A percentile compares a stretch with the other conserved stretches of the same genome.
Evolutionary conservation across 2,888 invertebrate species (phyloP).

Genomic region (Trissolcus japonicus): DNA sequence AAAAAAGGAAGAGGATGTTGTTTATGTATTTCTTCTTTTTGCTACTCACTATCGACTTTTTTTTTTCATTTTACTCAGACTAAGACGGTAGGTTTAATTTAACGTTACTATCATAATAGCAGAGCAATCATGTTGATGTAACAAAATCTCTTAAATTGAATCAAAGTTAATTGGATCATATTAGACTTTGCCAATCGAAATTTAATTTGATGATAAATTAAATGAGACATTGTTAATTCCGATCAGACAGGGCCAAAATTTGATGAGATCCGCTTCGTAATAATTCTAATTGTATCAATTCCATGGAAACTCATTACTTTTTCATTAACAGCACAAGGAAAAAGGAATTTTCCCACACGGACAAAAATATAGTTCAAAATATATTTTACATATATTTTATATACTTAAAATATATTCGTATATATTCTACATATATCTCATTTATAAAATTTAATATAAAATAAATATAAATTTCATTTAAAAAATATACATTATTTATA

Average conservation of each 20-base stretch:
- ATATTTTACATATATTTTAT: too few relatives aligned
- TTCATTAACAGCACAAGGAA: not conserved
- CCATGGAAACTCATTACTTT: not conserved
- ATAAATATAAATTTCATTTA: too few relatives aligned
- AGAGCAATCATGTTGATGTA: constrained; percentile 2
- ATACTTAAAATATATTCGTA: too few relatives aligned
- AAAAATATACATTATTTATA: too few relatives aligned
- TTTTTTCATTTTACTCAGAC: not conserved
- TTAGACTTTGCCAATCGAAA: constrained; percentile 8
- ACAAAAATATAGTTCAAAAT: too few relatives aligned
- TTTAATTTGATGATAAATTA: constrained; percentile 6
- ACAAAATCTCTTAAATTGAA: constrained; percentile 17
- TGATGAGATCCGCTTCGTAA: constrained; percentile 5
- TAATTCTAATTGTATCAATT: constrained; percentile 6
- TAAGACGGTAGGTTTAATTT: not conserved
- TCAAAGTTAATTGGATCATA: constrained; percentile 16
- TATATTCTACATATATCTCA: too few relatives aligned
- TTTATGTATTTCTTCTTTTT: too few relatives aligned
- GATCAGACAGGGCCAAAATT: constrained; percentile 12
- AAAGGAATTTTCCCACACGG: too few relatives aligned
- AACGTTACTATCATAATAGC: constrained; percentile 4
- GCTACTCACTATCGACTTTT: too few relatives aligned
- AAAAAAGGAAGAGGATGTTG: too few relatives aligned
- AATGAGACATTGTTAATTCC: constrained; percentile 10
- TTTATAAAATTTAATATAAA: too few relatives aligned